These are phyloP conservation scores for Myodes glareolus DNA, from an alignment of 2,113 vertebrate species.

Conservation along the genomic window DNA sequence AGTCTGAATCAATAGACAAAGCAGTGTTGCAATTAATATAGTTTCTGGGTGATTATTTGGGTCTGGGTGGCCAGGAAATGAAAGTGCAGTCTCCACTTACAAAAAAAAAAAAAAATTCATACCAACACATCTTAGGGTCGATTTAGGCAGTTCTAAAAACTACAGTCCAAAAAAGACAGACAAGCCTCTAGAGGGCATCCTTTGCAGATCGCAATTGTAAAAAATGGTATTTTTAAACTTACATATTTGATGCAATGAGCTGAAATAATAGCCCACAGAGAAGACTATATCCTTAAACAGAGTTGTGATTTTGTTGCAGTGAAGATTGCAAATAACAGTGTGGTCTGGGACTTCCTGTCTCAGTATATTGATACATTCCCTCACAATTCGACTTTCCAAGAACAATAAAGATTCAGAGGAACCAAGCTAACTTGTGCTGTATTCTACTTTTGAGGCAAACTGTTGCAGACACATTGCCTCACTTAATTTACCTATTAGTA, in stretches of 20 bases:
- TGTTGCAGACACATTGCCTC: neutral
- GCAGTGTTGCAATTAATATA: too few species aligned
- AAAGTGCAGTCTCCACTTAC: too few species aligned
- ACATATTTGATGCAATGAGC: neutral
- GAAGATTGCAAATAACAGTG: neutral
- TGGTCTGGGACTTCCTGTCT: neutral
- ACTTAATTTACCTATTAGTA: conserved; percentile 41
- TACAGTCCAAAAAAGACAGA: neutral
- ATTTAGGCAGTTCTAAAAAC: neutral
- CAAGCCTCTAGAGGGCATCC: neutral
- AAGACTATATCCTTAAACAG: neutral
- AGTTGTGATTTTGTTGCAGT: neutral
- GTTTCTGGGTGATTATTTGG: too few species aligned
- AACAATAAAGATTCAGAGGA: conserved; percentile 27
- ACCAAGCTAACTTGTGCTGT: neutral
- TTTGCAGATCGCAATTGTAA: neutral
- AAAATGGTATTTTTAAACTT: neutral
- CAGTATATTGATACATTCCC: neutral
- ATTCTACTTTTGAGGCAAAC: neutral
- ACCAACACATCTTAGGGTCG: neutral
- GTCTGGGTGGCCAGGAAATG: too few species aligned
- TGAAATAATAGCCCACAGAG: neutral
- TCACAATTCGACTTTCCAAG: neutral
- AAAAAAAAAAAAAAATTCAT: neutral
- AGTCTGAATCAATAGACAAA: too few species aligned